Percentiles rank a stretch among this genome's conserved stretches.
Evolutionary conservation across 37 sponge, comb jelly and placozoan genomes (phyloP).

Genomic region (Chondrilla cf. caribensis): DNA sequence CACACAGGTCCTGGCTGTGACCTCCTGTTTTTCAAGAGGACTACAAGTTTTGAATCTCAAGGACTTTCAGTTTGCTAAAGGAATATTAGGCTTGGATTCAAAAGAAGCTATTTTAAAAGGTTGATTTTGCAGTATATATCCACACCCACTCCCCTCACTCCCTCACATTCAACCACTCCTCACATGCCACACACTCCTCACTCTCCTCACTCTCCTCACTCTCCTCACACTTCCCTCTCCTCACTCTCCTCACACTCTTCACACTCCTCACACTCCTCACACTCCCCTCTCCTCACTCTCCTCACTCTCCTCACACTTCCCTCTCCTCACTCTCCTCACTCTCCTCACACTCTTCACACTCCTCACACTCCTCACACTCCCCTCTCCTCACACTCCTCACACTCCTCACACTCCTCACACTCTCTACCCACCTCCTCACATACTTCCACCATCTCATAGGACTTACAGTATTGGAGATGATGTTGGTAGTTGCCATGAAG

Average conservation of each 20-base stretch:
- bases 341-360: no score
- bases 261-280: no score
- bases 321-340: no score
- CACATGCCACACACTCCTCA: neutral
- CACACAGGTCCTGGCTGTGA: no score
- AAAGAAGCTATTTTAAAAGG: constrained; percentile 35
- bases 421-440: neutral
- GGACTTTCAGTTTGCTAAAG: constrained; percentile 31
- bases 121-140: neutral
- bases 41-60: constrained; percentile 1
- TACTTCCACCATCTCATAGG: constrained; percentile 2
- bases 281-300: no score
- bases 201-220: no score
- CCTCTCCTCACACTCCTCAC: neutral
- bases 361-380: neutral
- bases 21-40: no score
- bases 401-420: neutral
- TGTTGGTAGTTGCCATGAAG: constrained; percentile 70
- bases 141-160: neutral
- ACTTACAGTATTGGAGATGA: constrained; percentile 73
- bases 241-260: no score
- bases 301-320: no score
- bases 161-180: neutral
- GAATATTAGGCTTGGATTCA: constrained; percentile 27
- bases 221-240: no score